A percentile compares a stretch with the other conserved stretches of the same genome.
Conservation (phyloP, 2,888 invertebrate genomes). For the Capitulum mitella region DNA sequence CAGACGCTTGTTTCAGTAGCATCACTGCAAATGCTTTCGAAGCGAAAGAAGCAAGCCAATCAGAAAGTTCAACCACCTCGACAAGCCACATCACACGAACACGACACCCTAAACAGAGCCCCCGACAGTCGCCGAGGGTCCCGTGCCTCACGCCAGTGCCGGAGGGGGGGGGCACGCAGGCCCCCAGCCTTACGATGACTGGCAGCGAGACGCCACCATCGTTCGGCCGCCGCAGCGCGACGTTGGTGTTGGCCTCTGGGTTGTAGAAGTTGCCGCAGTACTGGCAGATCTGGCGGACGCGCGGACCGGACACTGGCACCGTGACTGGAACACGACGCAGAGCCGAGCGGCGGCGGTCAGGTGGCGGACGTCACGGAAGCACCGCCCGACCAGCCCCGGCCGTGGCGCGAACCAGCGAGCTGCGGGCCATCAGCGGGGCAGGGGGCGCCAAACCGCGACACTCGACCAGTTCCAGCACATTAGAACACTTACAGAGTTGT, state of each 20-base stretch:
- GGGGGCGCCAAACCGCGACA: neutral
- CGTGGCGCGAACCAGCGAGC: no score
- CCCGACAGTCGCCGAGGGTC: no score
- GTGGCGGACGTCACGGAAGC: neutral
- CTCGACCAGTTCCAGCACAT: neutral
- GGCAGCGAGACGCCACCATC: slow-evolving; percentile 30
- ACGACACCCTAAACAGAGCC: neutral
- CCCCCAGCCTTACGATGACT: slow-evolving; percentile 30
- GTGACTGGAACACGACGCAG: neutral
- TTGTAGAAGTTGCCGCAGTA: slow-evolving; percentile 40
- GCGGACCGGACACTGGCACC: slow-evolving; percentile 22
- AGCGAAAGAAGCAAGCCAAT: no score
- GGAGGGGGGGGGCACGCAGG: neutral
- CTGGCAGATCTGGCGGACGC: slow-evolving; percentile 37
- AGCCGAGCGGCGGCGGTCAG: neutral
- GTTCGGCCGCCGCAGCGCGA: slow-evolving; percentile 3
- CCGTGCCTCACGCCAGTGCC: neutral
- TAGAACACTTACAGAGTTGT: neutral
- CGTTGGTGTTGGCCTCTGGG: slow-evolving; percentile 30
- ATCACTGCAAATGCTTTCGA: no score
- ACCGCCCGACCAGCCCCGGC: no score
- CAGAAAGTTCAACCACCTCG: no score
- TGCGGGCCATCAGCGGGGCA: neutral
- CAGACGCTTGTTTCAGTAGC: no score
- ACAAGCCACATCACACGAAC: slow-evolving; percentile 3